Conservation (phyloP, 92 coral and sea anemone genomes). For the Galaxea fascicularis region DNA sequence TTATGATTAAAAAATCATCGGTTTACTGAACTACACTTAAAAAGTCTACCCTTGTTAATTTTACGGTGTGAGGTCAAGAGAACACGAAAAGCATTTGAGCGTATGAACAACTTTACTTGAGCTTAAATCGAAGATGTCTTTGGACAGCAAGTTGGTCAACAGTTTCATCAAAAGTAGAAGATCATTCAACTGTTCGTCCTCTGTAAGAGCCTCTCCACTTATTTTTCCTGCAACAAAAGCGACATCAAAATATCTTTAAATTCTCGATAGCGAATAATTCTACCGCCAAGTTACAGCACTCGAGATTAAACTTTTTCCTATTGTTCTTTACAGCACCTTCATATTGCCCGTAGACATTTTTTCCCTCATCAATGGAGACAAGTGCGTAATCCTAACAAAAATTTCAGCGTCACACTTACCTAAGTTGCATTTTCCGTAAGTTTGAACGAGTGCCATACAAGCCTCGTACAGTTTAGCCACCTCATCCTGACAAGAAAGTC, state of each 20-base stretch:
- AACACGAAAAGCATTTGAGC: not conserved
- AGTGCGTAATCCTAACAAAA: not conserved
- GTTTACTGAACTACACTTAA: no score
- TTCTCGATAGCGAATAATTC: not conserved
- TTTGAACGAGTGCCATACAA: conserved; percentile 86
- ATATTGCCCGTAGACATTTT: not conserved
- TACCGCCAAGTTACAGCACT: no score
- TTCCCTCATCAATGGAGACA: not conserved
- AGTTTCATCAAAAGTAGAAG: conserved; percentile 88
- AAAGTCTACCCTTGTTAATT: no score
- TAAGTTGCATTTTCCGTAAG: conserved; percentile 83
- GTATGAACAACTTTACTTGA: conserved; percentile 49
- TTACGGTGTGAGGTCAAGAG: not conserved
- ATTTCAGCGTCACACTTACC: conserved; percentile 61
- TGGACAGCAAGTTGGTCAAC: conserved; percentile 83
- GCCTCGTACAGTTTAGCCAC: conserved; percentile 73
- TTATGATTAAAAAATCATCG: no score
- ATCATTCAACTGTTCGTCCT: conserved; percentile 90
- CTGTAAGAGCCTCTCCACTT: conserved; percentile 67
- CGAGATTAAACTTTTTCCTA: not conserved
- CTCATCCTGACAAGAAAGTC: conserved; percentile 59
- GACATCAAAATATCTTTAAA: not conserved
- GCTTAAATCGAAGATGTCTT: conserved; percentile 75
- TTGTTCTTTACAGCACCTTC: not conserved
- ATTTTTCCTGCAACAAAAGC: conserved; percentile 76